Evolutionary conservation across 2,888 invertebrate species (phyloP).

Genomic region (Yponomeuta cagnagella): DNA sequence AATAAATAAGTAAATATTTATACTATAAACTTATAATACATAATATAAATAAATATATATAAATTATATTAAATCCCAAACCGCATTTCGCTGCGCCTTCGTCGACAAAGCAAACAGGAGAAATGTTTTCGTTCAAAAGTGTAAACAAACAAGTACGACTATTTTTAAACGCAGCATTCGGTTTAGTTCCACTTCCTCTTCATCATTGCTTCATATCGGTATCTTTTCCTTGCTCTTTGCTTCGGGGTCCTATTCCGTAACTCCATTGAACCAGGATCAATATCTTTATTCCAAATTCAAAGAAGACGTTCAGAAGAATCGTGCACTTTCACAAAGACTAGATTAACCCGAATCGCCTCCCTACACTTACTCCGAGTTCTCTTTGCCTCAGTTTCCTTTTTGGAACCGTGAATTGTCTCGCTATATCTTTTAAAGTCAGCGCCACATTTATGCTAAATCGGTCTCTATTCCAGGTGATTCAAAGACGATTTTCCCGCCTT

Average conservation of each 20-base stretch:
- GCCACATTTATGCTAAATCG: not conserved
- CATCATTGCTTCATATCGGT: slow-evolving; percentile 7
- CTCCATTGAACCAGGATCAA: not conserved
- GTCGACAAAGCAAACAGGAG: not conserved
- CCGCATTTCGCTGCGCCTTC: not conserved
- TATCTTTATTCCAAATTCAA: not conserved
- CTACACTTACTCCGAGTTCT: not conserved
- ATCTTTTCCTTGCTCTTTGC: slow-evolving; percentile 2
- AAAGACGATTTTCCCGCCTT: not conserved
- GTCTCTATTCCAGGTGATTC: not conserved
- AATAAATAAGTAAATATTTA: too few relatives aligned
- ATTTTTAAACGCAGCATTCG: not conserved
- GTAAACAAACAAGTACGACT: not conserved
- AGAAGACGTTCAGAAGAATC: not conserved
- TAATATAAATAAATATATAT: too few relatives aligned
- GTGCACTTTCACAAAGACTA: not conserved
- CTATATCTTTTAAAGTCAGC: slow-evolving; percentile 14
- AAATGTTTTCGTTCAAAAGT: not conserved
- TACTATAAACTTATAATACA: too few relatives aligned
- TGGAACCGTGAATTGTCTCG: slow-evolving; percentile 14
- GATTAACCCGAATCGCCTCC: not conserved
- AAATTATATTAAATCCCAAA: too few relatives aligned
- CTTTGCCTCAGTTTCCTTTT: slow-evolving; percentile 12
- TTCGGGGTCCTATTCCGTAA: not conserved
- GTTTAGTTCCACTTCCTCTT: not conserved